Evolutionary conservation across 2,888 invertebrate genomes (phyloP), one percentile per base, ranked within the genome.

Genomic region (Latrodectus elegans): DNA sequence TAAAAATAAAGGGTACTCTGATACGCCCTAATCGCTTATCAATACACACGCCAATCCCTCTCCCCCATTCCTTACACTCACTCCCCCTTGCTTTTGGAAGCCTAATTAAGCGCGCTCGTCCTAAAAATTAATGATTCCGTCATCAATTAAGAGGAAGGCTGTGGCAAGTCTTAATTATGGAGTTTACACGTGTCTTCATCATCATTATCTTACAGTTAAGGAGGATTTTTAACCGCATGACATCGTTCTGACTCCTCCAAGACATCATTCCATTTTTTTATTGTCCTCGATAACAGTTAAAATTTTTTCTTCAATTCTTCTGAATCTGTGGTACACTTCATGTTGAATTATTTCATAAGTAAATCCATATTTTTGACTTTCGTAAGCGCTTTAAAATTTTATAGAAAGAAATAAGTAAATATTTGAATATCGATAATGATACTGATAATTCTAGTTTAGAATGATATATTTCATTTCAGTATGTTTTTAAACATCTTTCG

Each of bases 21-120:
- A 14, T 26, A 60, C 71, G 67, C 49, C 67, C 53, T 82, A 84
- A 84, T 84, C 84, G 77, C 72, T 84, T 84, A 84, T 77, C 84
- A 64, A 84, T 84, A 49, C 60, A 60, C n/a, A n/a, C 12, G 60
- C 60, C 60, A 38, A 38, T 10, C 60, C 6, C 60, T 60, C 22
- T 15, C 60, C 60, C 60, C 60, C n/a, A 60, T n/a, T n/a, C 60
- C 60, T 15, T 15, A 0, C 60, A 38, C 60, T 6, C 10, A 15
- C 38, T 15, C 60, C 60, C 60, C 60, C n/a, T 4, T n/a, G 14
- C 60, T n/a, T 15, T 15, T 6, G 14, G 60, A 10, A 60, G 60
- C 51, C 83, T 75, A 68, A 64, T 81, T 72, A 73, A 53, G 60
- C 60, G 38, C 53, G 60, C 38, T n/a, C 70, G 22, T 51, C 52